These are phyloP conservation scores for Atta colombica DNA, from an alignment of 1,140 invertebrate genomes.

Conservation along the genomic window DNA sequence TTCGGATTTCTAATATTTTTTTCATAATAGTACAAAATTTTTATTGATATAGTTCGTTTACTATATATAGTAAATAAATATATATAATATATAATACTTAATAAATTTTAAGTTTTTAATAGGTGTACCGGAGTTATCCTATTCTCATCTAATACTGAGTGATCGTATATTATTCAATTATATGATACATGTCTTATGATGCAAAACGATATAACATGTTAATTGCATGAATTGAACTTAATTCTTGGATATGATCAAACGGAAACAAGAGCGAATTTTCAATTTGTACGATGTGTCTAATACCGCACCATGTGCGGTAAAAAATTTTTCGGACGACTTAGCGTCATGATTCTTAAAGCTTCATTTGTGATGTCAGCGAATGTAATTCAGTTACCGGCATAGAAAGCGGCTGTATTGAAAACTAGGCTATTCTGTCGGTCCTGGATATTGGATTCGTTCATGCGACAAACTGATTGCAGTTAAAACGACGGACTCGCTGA, in stretches of 20 bases:
- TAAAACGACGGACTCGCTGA: constrained; percentile 23
- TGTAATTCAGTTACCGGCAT: constrained; percentile 25
- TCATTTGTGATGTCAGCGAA: constrained; percentile 68
- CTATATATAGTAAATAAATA: no score
- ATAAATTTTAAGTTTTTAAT: no score
- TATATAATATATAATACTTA: no score
- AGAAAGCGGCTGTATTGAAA: constrained; percentile 27
- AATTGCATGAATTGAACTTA: neutral
- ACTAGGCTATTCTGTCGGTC: neutral
- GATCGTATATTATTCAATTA: neutral
- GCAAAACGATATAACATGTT: neutral
- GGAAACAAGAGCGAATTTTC: neutral
- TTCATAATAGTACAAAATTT: no score
- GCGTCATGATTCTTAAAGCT: constrained; percentile 75
- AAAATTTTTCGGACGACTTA: constrained; percentile 63
- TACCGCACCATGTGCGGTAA: constrained; percentile 33
- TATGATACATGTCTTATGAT: neutral
- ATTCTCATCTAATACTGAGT: neutral
- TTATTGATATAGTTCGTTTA: no score
- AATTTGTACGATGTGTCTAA: neutral
- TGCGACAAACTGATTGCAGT: constrained; percentile 41
- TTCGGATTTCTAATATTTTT: no score
- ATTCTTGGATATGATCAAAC: neutral
- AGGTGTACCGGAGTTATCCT: no score
- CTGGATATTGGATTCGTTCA: constrained; percentile 51